Evolutionary conservation across 2,888 invertebrate genomes (phyloP).

Genomic region (Diploptera punctata): DNA sequence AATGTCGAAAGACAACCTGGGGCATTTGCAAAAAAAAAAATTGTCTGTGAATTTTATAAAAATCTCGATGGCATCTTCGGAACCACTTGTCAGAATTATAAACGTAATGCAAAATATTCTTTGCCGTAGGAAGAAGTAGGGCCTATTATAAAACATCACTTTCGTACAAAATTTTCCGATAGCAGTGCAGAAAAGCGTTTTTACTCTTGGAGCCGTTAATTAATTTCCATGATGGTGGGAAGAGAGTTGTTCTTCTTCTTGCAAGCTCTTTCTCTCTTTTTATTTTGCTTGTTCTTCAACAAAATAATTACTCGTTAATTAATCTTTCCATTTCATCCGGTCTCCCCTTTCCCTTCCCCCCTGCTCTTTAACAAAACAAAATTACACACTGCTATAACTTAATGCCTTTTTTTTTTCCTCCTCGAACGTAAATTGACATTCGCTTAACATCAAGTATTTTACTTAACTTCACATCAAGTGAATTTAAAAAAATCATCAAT

Average conservation of each 20-base stretch:
- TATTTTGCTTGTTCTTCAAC: slow-evolving; percentile 17
- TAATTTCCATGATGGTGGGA: slow-evolving; percentile 16
- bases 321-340: slow-evolving; percentile 35
- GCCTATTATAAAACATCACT: too few species aligned
- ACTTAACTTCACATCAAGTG: too few species aligned
- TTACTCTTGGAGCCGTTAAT: slow-evolving; percentile 1
- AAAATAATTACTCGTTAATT: slow-evolving; percentile 41
- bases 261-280: background rate
- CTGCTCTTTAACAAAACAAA: slow-evolving; percentile 44
- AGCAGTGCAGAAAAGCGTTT: background rate
- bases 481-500: too few species aligned
- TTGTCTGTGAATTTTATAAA: too few species aligned
- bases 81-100: too few species aligned
- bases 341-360: slow-evolving; percentile 39
- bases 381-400: slow-evolving; percentile 17
- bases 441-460: background rate
- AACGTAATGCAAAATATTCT: too few species aligned
- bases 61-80: too few species aligned
- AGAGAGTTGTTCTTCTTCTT: background rate
- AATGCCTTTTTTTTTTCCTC: background rate
- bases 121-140: too few species aligned
- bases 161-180: background rate
- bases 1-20: too few species aligned
- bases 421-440: slow-evolving; percentile 10
- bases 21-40: too few species aligned